Evolutionary conservation across 2,113 vertebrate species (phyloP).

Genomic region (Tamias sibiricus): DNA sequence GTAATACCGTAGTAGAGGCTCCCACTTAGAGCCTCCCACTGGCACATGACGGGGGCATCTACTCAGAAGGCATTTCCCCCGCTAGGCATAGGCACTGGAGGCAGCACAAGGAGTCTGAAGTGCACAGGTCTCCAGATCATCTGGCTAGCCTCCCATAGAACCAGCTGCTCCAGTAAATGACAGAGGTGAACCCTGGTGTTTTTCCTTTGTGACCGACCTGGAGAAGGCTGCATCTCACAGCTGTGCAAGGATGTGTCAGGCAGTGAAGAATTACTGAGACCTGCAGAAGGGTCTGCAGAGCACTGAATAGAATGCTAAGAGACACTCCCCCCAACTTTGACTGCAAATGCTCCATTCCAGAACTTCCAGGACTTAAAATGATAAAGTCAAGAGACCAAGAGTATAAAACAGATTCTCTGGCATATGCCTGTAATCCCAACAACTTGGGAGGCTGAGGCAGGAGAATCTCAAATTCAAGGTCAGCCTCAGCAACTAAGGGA

Average conservation of each 20-base stretch:
- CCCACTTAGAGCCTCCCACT: not conserved
- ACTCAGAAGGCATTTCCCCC: not conserved
- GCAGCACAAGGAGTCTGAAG: not conserved
- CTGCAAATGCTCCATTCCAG: not conserved
- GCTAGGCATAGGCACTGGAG: not conserved
- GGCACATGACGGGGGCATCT: not conserved
- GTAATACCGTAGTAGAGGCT: not conserved
- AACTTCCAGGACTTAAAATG: not conserved
- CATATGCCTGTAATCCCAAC: too few species aligned
- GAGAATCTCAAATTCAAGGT: too few species aligned
- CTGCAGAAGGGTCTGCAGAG: not conserved
- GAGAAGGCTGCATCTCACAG: not conserved
- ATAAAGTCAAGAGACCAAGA: not conserved
- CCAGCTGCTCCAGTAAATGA: not conserved
- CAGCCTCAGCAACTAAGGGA: too few species aligned
- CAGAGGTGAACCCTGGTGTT: too few species aligned
- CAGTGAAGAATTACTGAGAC: not conserved
- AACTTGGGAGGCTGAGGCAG: too few species aligned
- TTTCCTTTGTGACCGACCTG: not conserved
- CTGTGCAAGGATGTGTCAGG: too few species aligned
- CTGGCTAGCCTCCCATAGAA: not conserved
- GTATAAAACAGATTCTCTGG: not conserved
- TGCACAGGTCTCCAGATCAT: not conserved
- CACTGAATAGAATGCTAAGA: not conserved
- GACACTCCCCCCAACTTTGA: not conserved